phyloP scores from a whole-genome alignment of 1,140 invertebrate species.

The Temnothorax curvispinosus region DNA sequence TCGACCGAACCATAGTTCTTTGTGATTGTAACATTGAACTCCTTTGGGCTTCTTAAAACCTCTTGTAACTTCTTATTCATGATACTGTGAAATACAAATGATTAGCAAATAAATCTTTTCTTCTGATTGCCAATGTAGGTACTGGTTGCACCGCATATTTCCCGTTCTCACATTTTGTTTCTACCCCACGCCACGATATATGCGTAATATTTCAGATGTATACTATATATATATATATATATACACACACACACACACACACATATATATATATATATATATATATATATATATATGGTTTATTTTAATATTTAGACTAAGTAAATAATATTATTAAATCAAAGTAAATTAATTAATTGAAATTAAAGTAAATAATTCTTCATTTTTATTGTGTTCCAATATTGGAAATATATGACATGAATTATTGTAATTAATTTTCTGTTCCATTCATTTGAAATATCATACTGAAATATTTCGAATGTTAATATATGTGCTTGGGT shows the following conservation, averaged over 20 bases:
- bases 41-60: slow-evolving; percentile 41
- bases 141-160: not conserved
- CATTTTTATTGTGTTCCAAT: not conserved
- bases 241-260: no score
- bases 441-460: no score
- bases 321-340: not conserved
- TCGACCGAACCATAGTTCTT: slow-evolving; percentile 34
- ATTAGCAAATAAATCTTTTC: slow-evolving; percentile 54
- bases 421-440: no score
- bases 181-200: not conserved
- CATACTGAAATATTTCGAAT: no score
- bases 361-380: not conserved
- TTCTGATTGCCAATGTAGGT: slow-evolving; percentile 28
- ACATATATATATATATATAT: not conserved
- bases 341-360: not conserved
- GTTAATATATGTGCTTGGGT: no score
- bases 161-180: not conserved
- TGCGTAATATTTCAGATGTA: no score
- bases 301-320: not conserved
- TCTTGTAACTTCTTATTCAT: slow-evolving; percentile 58
- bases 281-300: not conserved
- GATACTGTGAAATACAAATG: slow-evolving; percentile 50
- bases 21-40: slow-evolving; percentile 44
- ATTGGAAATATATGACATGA: not conserved
- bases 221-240: not conserved